Conservation (phyloP, 2,113 vertebrate species). For the Trichechus manatus region DNA sequence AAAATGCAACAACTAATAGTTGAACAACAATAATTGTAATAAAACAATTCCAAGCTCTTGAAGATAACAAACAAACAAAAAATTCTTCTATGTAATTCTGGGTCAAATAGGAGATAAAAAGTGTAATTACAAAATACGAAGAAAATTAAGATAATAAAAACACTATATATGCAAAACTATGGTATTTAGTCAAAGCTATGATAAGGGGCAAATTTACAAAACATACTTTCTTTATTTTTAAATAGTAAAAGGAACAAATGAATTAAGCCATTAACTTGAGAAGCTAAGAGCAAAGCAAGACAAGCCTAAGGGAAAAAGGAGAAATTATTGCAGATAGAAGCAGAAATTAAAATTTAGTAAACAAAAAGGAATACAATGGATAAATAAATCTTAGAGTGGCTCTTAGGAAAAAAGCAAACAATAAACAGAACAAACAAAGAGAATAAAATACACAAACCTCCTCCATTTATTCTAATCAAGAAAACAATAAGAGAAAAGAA, state of each 20-base stretch:
- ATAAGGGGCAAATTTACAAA: neutral
- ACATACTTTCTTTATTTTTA: constrained; percentile 39
- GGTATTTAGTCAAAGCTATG: constrained; percentile 44
- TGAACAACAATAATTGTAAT: neutral
- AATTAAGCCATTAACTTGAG: constrained; percentile 68
- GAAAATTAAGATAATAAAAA: constrained; percentile 13
- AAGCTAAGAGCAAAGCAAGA: constrained; percentile 63
- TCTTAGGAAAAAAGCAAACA: neutral
- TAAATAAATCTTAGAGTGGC: constrained; percentile 25
- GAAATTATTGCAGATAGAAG: constrained; percentile 57
- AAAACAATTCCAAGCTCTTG: neutral
- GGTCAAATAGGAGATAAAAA: neutral
- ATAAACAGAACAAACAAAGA: constrained; percentile 61
- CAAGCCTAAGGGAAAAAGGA: neutral
- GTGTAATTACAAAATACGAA: constrained; percentile 28
- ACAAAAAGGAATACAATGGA: constrained; percentile 59
- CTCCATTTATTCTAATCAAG: constrained; percentile 69
- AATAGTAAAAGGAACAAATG: constrained; percentile 57
- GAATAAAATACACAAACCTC: constrained; percentile 53
- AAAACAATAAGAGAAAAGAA: constrained; percentile 41
- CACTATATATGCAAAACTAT: neutral
- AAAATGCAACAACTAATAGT: neutral
- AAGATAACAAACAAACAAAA: neutral
- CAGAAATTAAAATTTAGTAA: constrained; percentile 74
- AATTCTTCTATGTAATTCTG: neutral